Base-by-base conservation (phyloP, 1,140 invertebrate species). In the Dendroctonus valens region DNA sequence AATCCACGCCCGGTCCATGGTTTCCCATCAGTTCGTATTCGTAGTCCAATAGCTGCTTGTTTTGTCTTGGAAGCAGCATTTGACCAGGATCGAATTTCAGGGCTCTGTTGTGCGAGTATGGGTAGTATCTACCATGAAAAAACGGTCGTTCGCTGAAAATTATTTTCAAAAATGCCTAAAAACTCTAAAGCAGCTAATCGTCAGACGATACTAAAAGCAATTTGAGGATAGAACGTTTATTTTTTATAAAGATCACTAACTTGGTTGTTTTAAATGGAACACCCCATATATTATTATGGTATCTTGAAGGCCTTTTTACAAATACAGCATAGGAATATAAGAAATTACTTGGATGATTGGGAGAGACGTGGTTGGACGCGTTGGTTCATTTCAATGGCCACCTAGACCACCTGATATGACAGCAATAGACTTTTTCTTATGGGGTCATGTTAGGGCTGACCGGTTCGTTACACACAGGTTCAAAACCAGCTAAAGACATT, bases 1-100 rank as follows among this genome's bases (percentile, higher is more conserved):
- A 94, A 72, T 92, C 88, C 44, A 89, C 86, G 37, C 50, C 62
- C 12, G 12, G 42, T 48, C 49, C 59, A 9, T 14, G 61, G 14
- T 57, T 58, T 9, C 49, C 42, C 59, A 62, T 62, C 39, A 48
- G 46, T 26, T n/a, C 41, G 49, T 50, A 67, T 11, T 67, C 65
- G 51, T 67, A 41, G 3, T 62, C 44, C 26, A 68, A 37, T 58
- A 87, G 79, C 70, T 79, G 77, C 78, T 88, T 85, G 81, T 88
- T 88, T 75, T 89, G 85, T 66, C 83, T 78, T 67, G 80, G 78
- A 59, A 76, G 78, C 68, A 80, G 67, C 69, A 76, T 74, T 63
- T 73, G 70, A 41, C 76, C 75, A 15, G 75, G 65, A 26, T 65
- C 67, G 37, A 59, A 67, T 9, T 67, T 67, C 51, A 75, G 67